phyloP scores from a whole-genome alignment of 2,888 invertebrate genomes.

The Pheosia tremula region DNA sequence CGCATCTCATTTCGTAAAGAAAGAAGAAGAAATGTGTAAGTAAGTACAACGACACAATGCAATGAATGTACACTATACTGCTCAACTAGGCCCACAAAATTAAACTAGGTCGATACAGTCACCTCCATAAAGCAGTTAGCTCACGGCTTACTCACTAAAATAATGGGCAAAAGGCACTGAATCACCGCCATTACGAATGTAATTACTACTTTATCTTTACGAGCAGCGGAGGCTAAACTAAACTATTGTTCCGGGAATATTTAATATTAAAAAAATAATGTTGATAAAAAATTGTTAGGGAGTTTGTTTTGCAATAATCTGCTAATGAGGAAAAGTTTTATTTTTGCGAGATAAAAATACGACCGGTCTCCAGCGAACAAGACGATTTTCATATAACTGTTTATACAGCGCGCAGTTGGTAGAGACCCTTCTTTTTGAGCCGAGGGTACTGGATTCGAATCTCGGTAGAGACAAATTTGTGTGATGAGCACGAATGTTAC shows the following conservation, averaged over 20 bases:
- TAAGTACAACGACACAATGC: too few species aligned
- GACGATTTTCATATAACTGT: too few species aligned
- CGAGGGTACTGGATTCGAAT: too few species aligned
- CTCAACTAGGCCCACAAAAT: conserved; percentile 12
- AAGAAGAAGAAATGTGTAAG: too few species aligned
- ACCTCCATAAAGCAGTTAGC: conserved; percentile 41
- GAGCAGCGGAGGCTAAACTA: conserved; percentile 56
- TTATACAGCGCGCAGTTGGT: too few species aligned
- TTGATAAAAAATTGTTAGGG: conserved; percentile 33
- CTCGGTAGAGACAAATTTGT: too few species aligned
- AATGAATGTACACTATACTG: neutral
- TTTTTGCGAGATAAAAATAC: too few species aligned
- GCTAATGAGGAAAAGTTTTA: too few species aligned
- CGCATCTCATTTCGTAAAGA: too few species aligned
- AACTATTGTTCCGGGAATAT: conserved; percentile 48
- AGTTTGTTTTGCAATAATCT: neutral
- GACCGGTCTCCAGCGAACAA: too few species aligned
- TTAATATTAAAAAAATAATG: conserved; percentile 45
- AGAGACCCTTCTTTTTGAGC: too few species aligned
- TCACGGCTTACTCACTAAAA: conserved; percentile 39
- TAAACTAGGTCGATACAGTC: conserved; percentile 38
- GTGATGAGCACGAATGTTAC: too few species aligned
- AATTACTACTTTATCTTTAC: conserved; percentile 77
- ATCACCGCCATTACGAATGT: conserved; percentile 62
- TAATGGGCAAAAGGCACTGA: conserved; percentile 44